Evolutionary conservation across 2,888 invertebrate species (phyloP).

Genomic region (Crioceris asparagi): DNA sequence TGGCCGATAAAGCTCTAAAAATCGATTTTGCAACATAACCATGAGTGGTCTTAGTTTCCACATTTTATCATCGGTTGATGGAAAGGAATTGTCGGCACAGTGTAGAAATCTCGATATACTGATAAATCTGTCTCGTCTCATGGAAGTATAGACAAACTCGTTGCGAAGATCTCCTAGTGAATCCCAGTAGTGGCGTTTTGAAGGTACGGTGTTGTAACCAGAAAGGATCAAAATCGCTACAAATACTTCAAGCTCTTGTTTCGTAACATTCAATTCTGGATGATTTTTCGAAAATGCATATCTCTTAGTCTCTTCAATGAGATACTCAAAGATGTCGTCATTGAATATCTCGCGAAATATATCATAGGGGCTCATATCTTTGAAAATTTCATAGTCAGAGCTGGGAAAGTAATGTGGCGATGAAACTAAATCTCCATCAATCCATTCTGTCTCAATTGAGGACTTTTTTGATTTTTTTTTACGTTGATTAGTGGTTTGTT

Average conservation of each 20-base stretch:
- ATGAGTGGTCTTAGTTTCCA: constrained; percentile 9
- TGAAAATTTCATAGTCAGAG: background rate
- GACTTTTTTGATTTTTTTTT: too few relatives aligned
- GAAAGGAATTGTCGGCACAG: constrained; percentile 7
- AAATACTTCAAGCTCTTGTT: constrained; percentile 10
- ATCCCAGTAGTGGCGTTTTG: constrained; percentile 9
- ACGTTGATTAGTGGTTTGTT: background rate
- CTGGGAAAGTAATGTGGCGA: too few relatives aligned
- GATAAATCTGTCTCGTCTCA: constrained; percentile 11
- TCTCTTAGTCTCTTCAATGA: constrained; percentile 7
- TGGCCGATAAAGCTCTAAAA: constrained; percentile 5
- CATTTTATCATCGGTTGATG: constrained; percentile 4
- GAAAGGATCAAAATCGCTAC: constrained; percentile 8
- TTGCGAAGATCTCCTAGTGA: constrained; percentile 8
- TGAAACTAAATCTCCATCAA: too few relatives aligned
- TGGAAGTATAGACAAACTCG: constrained; percentile 11
- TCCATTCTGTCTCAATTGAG: too few relatives aligned
- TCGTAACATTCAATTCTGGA: constrained; percentile 7
- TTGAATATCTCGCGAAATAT: constrained; percentile 6
- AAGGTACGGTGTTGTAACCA: background rate
- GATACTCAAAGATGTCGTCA: constrained; percentile 3
- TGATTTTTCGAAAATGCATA: constrained; percentile 9
- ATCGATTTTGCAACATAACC: constrained; percentile 4
- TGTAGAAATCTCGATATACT: constrained; percentile 11
- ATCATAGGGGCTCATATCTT: background rate